These are phyloP conservation scores for Drosophila subquinaria DNA, from an alignment of 2,888 invertebrate genomes.

Conservation along the genomic window DNA sequence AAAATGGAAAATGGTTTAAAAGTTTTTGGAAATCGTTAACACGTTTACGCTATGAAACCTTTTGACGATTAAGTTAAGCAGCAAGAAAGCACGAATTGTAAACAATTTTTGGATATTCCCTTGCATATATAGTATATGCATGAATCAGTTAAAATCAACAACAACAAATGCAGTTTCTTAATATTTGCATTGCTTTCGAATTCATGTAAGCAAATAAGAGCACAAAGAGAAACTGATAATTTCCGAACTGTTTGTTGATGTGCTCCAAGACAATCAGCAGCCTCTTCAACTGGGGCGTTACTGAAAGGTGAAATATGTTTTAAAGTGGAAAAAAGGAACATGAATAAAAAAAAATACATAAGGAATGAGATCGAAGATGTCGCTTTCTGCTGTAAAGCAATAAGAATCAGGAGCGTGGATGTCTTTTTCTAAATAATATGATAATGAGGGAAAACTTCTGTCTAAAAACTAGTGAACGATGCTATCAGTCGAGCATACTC, in stretches of 20 bases:
- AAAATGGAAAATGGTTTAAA: not conserved
- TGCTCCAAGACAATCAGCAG: not conserved
- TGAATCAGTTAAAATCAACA: conserved; percentile 11
- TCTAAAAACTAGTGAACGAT: too few relatives aligned
- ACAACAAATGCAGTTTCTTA: conserved; percentile 31
- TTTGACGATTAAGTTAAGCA: not conserved
- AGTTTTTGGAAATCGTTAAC: conserved; percentile 4
- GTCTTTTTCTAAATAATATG: too few relatives aligned
- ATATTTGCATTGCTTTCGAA: conserved; percentile 52
- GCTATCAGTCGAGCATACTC: too few relatives aligned
- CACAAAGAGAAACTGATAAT: conserved; percentile 8
- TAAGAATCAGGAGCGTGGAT: too few relatives aligned
- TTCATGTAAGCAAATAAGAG: not conserved
- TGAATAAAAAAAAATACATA: not conserved
- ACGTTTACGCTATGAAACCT: conserved; percentile 16
- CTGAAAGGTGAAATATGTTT: not conserved
- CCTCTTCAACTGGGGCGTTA: not conserved
- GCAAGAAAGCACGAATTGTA: conserved; percentile 7
- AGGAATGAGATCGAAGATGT: too few relatives aligned
- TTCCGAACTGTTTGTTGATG: not conserved
- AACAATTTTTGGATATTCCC: conserved; percentile 9
- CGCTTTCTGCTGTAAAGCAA: too few relatives aligned
- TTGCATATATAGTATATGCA: not conserved
- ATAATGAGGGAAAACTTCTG: too few relatives aligned
- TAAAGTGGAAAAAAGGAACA: not conserved